Percentiles rank a stretch among this genome's conserved stretches.
These are phyloP conservation scores for Ptilodon capucinus DNA, from an alignment of 2,888 invertebrate genomes.

Conservation along the genomic window DNA sequence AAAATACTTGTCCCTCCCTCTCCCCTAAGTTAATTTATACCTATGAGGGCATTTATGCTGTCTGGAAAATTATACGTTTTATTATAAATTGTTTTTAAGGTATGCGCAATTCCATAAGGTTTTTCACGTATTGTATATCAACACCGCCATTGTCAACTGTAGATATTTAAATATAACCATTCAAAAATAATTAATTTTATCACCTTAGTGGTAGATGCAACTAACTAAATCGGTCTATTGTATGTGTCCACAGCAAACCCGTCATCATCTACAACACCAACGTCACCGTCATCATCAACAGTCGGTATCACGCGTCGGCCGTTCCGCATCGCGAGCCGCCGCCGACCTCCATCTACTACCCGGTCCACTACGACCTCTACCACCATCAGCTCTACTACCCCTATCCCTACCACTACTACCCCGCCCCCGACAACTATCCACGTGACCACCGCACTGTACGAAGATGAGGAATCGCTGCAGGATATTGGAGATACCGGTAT, in stretches of 20 bases:
- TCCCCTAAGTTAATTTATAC: no score
- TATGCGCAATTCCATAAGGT: no score
- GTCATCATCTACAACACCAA: constrained; percentile 11
- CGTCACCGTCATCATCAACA: constrained; percentile 25
- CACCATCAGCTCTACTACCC: constrained; percentile 35
- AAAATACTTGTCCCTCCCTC: no score
- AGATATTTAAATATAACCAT: no score
- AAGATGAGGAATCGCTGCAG: constrained; percentile 65
- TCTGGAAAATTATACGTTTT: no score
- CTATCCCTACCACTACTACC: constrained; percentile 31
- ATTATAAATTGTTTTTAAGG: no score
- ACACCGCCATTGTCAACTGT: no score
- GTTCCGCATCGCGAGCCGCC: constrained; percentile 64
- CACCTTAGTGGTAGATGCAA: no score
- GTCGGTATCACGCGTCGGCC: constrained; percentile 48
- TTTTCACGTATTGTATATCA: no score
- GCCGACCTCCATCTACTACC: constrained; percentile 40
- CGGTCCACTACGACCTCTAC: constrained; percentile 33
- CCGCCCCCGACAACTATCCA: constrained; percentile 8
- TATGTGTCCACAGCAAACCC: constrained; percentile 2
- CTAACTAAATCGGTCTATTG: no score
- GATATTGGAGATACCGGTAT: constrained; percentile 65
- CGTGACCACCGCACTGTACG: constrained; percentile 27
- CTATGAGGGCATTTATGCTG: no score
- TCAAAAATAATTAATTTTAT: no score